Conservation (phyloP, 2,113 vertebrate genomes). For the Otocyon megalotis region DNA sequence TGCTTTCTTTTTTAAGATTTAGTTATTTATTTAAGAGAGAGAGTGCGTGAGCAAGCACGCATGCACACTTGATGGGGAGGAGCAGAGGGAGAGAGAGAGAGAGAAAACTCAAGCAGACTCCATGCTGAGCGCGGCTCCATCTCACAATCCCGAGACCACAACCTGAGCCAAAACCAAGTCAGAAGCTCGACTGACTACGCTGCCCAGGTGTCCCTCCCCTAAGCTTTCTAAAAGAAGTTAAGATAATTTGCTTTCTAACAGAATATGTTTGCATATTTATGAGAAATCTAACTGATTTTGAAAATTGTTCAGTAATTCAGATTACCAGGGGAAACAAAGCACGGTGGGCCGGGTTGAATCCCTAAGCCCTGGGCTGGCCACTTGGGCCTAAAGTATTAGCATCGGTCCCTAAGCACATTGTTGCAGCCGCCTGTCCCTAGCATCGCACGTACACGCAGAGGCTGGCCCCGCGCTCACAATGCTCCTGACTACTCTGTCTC, state of each 20-base stretch:
- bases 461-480: accelerated
- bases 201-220: background rate
- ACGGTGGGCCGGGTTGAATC: accelerated
- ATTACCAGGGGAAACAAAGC: background rate
- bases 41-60: accelerated
- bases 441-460: accelerated
- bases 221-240: background rate
- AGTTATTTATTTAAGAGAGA: background rate
- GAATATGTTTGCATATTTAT: background rate
- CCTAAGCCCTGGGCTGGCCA: accelerated
- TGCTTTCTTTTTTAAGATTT: background rate
- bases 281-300: background rate
- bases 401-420: accelerated
- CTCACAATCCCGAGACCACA: background rate
- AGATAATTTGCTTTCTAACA: background rate
- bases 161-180: background rate
- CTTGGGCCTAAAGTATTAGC: background rate
- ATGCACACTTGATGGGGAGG: background rate
- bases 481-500: background rate
- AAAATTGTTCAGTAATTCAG: background rate
- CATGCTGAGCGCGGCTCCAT: background rate
- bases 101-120: background rate
- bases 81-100: background rate
- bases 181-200: background rate
- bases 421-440: accelerated